Evolutionary conservation across 2,797 vertebrate genomes (phyloP).

Genomic region (Pangasius krempfi): DNA sequence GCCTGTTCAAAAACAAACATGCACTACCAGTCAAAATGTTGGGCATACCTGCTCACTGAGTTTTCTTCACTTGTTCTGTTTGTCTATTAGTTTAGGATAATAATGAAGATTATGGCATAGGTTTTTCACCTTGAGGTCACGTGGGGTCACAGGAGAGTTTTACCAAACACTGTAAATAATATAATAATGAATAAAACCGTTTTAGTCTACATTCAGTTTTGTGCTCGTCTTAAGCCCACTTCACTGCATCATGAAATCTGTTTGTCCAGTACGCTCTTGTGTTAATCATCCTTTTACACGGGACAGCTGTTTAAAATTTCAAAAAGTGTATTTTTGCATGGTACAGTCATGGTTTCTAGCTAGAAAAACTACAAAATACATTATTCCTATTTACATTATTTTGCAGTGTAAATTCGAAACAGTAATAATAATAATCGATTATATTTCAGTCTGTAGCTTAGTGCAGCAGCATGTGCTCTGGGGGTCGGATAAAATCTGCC

Average conservation of each 20-base stretch:
- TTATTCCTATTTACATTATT: not conserved
- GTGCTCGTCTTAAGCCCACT: not conserved
- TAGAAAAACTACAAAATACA: not conserved
- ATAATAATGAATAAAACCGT: not conserved
- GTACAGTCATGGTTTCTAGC: no score
- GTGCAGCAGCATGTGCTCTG: not conserved
- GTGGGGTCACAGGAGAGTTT: not conserved
- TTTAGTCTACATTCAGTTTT: not conserved
- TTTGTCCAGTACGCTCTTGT: not conserved
- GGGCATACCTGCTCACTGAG: not conserved
- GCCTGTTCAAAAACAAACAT: constrained; percentile 28
- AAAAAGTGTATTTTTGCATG: no score
- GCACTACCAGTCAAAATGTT: not conserved
- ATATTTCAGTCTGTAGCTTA: not conserved
- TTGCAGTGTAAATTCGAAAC: not conserved
- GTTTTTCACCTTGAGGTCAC: not conserved
- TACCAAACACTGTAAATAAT: not conserved
- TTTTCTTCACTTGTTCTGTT: not conserved
- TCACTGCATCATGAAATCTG: not conserved
- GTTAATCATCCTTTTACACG: not conserved
- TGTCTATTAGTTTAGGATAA: not conserved
- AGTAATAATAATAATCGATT: not conserved
- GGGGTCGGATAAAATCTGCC: not conserved
- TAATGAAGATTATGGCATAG: not conserved
- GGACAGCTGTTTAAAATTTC: not conserved